phyloP scores from a whole-genome alignment of 1,140 invertebrate species.

The Ditylenchus dipsaci region DNA sequence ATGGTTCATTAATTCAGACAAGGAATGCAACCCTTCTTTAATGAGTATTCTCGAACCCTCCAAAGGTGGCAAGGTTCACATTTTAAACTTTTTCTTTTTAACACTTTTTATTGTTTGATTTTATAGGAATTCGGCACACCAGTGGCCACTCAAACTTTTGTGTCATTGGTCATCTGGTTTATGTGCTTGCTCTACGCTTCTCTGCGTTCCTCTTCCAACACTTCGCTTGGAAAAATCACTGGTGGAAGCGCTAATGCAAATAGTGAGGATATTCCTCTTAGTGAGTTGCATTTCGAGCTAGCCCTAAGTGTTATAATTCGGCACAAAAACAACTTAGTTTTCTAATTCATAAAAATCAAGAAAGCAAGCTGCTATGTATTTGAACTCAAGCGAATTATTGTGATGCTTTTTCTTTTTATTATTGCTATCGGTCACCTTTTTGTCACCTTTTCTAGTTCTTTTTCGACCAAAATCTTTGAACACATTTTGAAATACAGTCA shows the following conservation, averaged over 20 bases:
- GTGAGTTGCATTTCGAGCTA: slow-evolving; percentile 34
- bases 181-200: slow-evolving; percentile 79
- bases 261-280: slow-evolving; percentile 51
- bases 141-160: slow-evolving; percentile 66
- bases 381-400: no score
- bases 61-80: not conserved
- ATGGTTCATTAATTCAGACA: slow-evolving; percentile 59
- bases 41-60: slow-evolving; percentile 44
- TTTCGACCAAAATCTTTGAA: no score
- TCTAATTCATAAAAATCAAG: no score
- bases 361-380: no score
- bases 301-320: no score
- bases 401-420: no score
- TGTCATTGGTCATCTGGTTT: slow-evolving; percentile 87
- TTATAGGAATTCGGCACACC: slow-evolving; percentile 31
- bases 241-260: slow-evolving; percentile 35
- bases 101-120: not conserved
- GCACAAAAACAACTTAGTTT: no score
- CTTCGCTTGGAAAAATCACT: slow-evolving; percentile 62
- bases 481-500: no score
- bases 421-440: no score
- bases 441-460: no score
- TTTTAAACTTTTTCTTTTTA: slow-evolving; percentile 4
- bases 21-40: slow-evolving; percentile 71
- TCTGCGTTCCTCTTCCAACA: slow-evolving; percentile 61